Conservation (phyloP, 2,888 invertebrate genomes). For the Scotopteryx bipunctaria region DNA sequence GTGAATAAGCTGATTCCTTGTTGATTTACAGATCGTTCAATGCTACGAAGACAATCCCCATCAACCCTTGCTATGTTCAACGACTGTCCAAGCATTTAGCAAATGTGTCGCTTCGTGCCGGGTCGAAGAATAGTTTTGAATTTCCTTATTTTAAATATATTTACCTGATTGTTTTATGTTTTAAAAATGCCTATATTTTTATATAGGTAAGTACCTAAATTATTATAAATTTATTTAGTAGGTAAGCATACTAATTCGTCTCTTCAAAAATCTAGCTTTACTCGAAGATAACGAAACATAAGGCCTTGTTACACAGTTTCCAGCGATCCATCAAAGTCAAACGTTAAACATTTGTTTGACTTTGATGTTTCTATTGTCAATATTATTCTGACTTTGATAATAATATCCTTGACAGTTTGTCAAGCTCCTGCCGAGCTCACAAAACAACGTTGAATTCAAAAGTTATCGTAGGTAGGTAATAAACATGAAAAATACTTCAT, state of each 20-base stretch:
- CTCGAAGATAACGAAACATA: too few relatives aligned
- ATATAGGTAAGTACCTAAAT: neutral
- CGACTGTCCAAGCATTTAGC: slow-evolving; percentile 67
- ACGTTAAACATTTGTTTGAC: too few relatives aligned
- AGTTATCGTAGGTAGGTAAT: neutral
- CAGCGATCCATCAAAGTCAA: too few relatives aligned
- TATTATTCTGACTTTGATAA: too few relatives aligned
- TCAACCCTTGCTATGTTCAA: slow-evolving; percentile 68
- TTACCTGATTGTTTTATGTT: too few relatives aligned
- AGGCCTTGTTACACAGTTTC: too few relatives aligned
- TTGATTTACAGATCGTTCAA: slow-evolving; percentile 62
- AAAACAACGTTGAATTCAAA: neutral
- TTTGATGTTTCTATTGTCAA: too few relatives aligned
- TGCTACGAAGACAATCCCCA: slow-evolving; percentile 75
- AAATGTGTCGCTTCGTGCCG: slow-evolving; percentile 65
- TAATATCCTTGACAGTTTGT: too few relatives aligned
- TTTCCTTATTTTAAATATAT: neutral
- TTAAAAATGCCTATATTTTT: neutral
- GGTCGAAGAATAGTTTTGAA: slow-evolving; percentile 48
- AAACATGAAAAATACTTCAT: too few relatives aligned
- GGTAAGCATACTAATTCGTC: too few relatives aligned
- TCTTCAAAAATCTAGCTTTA: too few relatives aligned
- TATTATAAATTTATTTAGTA: too few relatives aligned
- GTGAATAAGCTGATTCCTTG: slow-evolving; percentile 1
- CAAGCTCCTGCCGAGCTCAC: neutral